Percentiles rank a stretch among this genome's conserved stretches.
Conservation (phyloP, 92 coral and sea anemone genomes). For the Epizoanthus scotinus region DNA sequence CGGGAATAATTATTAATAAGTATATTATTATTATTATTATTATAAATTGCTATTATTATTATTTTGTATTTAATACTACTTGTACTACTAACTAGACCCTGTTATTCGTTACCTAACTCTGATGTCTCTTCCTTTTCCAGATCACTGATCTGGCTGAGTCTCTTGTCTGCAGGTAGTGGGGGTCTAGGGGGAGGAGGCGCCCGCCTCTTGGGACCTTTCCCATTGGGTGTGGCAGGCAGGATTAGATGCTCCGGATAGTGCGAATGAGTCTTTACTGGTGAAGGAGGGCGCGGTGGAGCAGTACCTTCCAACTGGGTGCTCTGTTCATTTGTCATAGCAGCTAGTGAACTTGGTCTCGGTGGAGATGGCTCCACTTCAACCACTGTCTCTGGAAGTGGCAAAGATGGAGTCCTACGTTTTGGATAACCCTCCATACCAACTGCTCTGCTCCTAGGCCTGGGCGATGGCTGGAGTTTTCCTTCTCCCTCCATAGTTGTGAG, state of each 20-base stretch:
- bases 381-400: not conserved
- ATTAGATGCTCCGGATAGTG: not conserved
- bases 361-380: not conserved
- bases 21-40: too few species aligned
- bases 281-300: not conserved
- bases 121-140: not conserved
- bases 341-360: not conserved
- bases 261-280: not conserved
- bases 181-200: slow-evolving; percentile 70
- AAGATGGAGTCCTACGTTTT: slow-evolving; percentile 7
- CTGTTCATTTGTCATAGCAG: not conserved
- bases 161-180: slow-evolving; percentile 58
- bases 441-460: slow-evolving; percentile 34
- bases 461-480: slow-evolving; percentile 1
- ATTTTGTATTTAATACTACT: too few species aligned
- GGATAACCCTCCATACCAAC: slow-evolving; percentile 4
- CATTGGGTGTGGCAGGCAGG: not conserved
- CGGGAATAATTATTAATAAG: too few species aligned
- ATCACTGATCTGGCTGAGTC: slow-evolving; percentile 32
- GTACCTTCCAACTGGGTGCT: not conserved
- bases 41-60: too few species aligned
- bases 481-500: not conserved
- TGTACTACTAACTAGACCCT: too few species aligned
- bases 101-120: slow-evolving; percentile 7
- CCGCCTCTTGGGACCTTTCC: slow-evolving; percentile 42